Percentiles rank a stretch among this genome's conserved stretches.
phyloP scores from a whole-genome alignment of 1,140 invertebrate genomes.

The Saxidomus purpurata region DNA sequence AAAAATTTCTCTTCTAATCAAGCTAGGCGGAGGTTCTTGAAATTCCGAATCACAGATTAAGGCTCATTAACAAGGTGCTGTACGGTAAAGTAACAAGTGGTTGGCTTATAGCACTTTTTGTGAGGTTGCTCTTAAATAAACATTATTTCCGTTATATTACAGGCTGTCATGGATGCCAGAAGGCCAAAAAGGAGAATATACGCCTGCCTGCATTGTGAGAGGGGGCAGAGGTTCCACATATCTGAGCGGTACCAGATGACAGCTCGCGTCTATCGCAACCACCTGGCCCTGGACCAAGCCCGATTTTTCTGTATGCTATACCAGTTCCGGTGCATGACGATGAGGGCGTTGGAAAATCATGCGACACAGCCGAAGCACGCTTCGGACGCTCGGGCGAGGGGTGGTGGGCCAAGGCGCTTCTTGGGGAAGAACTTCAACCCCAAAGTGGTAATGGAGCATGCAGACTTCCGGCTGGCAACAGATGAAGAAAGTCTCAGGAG shows the following conservation, averaged over 20 bases:
- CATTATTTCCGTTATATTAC: neutral
- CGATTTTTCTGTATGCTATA: neutral
- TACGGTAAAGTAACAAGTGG: neutral
- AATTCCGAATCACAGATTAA: too few relatives aligned
- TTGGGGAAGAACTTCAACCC: too few relatives aligned
- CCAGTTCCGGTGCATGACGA: too few relatives aligned
- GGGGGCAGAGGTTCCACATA: neutral
- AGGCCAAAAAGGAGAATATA: neutral
- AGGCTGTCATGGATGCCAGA: too few relatives aligned
- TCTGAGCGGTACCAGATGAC: neutral
- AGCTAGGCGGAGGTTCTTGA: too few relatives aligned
- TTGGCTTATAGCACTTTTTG: neutral
- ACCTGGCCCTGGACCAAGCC: neutral
- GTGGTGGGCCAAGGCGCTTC: too few relatives aligned
- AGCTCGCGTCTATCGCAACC: neutral
- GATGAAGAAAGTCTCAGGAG: too few relatives aligned
- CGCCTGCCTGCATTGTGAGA: neutral
- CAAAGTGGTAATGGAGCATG: too few relatives aligned
- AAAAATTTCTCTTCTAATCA: neutral
- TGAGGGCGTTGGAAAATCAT: neutral
- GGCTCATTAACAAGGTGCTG: too few relatives aligned
- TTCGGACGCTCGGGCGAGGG: too few relatives aligned
- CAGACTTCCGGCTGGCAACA: too few relatives aligned
- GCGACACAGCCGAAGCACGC: neutral
- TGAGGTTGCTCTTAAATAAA: neutral